Conservation (phyloP, 2,113 vertebrate genomes). For the Etheostoma spectabile region DNA sequence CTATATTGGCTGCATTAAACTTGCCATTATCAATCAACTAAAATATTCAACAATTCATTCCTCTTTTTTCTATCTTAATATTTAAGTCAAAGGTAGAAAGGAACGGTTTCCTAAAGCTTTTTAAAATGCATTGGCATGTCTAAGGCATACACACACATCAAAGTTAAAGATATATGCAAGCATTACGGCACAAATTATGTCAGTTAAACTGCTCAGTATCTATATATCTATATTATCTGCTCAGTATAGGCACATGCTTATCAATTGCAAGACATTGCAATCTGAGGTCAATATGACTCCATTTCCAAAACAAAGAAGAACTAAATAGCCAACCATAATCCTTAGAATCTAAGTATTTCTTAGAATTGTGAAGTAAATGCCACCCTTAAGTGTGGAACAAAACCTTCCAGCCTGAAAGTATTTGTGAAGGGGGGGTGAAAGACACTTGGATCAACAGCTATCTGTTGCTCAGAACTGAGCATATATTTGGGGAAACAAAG, state of each 20-base stretch:
- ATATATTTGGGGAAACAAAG: conserved; percentile 80
- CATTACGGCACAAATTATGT: conserved; percentile 20
- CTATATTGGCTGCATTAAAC: not conserved
- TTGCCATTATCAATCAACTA: not conserved
- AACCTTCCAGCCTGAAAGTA: conserved; percentile 39
- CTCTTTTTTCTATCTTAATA: not conserved
- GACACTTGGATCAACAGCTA: conserved; percentile 74
- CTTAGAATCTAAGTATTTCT: conserved; percentile 30
- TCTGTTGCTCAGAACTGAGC: conserved; percentile 61
- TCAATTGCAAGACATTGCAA: conserved; percentile 25
- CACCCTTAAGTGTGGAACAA: conserved; percentile 52
- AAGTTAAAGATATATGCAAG: conserved; percentile 26
- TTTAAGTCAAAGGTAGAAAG: conserved; percentile 17
- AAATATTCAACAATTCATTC: conserved; percentile 6
- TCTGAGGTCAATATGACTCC: conserved; percentile 20
- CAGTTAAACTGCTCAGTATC: conserved; percentile 26
- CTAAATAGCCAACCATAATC: conserved; percentile 19
- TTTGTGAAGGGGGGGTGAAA: conserved; percentile 34
- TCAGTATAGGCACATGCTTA: conserved; percentile 12
- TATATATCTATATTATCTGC: not conserved
- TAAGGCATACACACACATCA: conserved; percentile 29
- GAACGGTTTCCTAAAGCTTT: conserved; percentile 10
- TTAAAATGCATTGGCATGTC: conserved; percentile 6
- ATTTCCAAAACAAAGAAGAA: conserved; percentile 15
- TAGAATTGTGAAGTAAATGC: conserved; percentile 44